A percentile compares a stretch with the other conserved stretches of the same genome.
phyloP scores from a whole-genome alignment of 2,113 vertebrate genomes.

The Mionectes macconnelli region DNA sequence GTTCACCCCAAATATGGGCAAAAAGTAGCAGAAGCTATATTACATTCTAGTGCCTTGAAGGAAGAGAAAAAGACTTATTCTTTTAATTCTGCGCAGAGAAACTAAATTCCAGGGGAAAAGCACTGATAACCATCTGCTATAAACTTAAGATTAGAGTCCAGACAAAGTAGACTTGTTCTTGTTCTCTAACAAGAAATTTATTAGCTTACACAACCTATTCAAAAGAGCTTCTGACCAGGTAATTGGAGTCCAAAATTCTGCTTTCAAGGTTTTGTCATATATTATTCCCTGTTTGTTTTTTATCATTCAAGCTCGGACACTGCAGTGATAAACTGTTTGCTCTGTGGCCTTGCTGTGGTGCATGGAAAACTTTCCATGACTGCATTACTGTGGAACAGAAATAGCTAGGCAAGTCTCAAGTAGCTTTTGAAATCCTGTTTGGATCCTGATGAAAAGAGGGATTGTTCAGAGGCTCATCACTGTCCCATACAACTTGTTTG shows the following conservation, averaged over 20 bases:
- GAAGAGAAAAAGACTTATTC: conserved; percentile 1
- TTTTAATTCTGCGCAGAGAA: conserved; percentile 17
- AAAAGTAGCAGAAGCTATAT: not conserved
- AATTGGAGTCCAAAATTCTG: not conserved
- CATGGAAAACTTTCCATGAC: conserved; percentile 71
- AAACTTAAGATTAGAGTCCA: conserved; percentile 31
- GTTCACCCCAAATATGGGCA: conserved; percentile 1
- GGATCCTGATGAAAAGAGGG: conserved; percentile 41
- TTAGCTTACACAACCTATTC: not conserved
- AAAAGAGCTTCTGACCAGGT: conserved; percentile 36
- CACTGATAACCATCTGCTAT: not conserved
- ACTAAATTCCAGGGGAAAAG: not conserved
- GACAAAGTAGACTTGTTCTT: conserved; percentile 2
- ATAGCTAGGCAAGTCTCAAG: conserved; percentile 41
- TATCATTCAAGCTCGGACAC: not conserved
- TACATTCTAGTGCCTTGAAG: not conserved
- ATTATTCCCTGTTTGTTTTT: conserved; percentile 50
- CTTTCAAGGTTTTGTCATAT: conserved; percentile 57
- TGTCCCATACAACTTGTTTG: not conserved
- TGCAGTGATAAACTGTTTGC: conserved; percentile 59
- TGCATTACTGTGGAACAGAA: conserved; percentile 53
- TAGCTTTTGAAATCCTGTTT: conserved; percentile 27
- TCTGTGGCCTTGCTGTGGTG: conserved; percentile 65
- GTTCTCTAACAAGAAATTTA: not conserved
- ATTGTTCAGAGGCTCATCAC: not conserved